Evolutionary conservation across 1,140 invertebrate species (phyloP).

Genomic region (Philotrypesis tridentata): DNA sequence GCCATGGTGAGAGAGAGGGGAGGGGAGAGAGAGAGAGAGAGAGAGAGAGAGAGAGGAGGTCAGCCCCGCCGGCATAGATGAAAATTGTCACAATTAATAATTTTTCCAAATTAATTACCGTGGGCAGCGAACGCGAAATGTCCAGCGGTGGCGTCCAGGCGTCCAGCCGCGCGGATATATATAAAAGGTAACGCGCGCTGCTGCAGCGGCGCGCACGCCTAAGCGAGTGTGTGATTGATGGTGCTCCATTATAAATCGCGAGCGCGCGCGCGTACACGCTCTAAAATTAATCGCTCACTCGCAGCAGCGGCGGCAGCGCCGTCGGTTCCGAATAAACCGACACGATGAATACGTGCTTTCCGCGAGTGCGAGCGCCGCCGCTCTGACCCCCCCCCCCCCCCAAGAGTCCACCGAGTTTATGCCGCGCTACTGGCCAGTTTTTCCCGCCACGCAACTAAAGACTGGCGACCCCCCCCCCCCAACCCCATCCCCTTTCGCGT

Average conservation of each 20-base stretch:
- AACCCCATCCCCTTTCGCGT: not conserved
- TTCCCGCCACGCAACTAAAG: not conserved
- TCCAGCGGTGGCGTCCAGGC: slow-evolving; percentile 38
- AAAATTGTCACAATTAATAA: slow-evolving; percentile 68
- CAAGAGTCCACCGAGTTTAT: no score
- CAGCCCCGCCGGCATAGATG: slow-evolving; percentile 47
- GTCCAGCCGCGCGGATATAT: slow-evolving; percentile 1
- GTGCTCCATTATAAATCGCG: slow-evolving; percentile 67
- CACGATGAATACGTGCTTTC: slow-evolving; percentile 63
- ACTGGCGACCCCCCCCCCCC: no score
- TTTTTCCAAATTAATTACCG: slow-evolving; percentile 70
- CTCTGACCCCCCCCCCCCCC: no score
- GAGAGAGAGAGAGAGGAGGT: not conserved
- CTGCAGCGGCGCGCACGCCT: slow-evolving; percentile 36
- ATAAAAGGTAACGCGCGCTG: not conserved
- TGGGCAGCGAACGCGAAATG: slow-evolving; percentile 49
- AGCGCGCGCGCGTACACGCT: slow-evolving; percentile 44
- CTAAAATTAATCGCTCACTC: slow-evolving; percentile 67
- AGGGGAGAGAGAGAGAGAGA: not conserved
- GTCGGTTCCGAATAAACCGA: slow-evolving; percentile 59
- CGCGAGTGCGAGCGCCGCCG: not conserved
- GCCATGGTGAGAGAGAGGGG: not conserved
- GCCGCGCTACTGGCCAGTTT: slow-evolving; percentile 26
- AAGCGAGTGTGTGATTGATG: slow-evolving; percentile 66
- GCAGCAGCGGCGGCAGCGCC: slow-evolving; percentile 35